A percentile compares a stretch with the other conserved stretches of the same genome.
These are phyloP conservation scores for Calliphora vomitoria DNA, from an alignment of 2,888 invertebrate genomes.

Conservation along the genomic window DNA sequence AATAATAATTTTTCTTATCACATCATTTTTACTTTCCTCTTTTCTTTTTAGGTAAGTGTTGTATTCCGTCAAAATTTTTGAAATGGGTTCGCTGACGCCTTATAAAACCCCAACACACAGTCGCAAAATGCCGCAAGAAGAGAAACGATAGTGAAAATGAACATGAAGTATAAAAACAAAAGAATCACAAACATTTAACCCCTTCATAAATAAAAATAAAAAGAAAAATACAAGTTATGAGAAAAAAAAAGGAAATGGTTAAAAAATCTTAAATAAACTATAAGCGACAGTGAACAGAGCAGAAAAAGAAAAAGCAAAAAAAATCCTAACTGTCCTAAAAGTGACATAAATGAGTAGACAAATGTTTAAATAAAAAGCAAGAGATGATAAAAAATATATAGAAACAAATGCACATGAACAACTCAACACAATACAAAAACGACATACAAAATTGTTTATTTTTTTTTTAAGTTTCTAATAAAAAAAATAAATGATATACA, in stretches of 20 bases:
- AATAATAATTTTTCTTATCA: constrained; percentile 38
- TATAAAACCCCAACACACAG: not conserved
- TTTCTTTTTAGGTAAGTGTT: constrained; percentile 60
- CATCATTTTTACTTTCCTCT: not conserved
- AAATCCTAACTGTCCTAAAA: constrained; percentile 49
- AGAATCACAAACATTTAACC: constrained; percentile 52
- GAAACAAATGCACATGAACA: constrained; percentile 29
- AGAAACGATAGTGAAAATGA: not conserved
- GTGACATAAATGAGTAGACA: constrained; percentile 65
- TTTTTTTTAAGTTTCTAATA: not conserved
- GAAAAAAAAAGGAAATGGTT: constrained; percentile 28
- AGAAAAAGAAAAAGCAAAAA: not conserved
- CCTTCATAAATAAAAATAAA: constrained; percentile 31
- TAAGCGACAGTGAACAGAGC: constrained; percentile 18
- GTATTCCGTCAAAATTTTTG: constrained; percentile 46
- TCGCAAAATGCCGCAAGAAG: not conserved
- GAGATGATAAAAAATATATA: not conserved
- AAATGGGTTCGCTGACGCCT: constrained; percentile 19
- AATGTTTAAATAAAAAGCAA: constrained; percentile 26
- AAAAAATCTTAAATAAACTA: constrained; percentile 30
- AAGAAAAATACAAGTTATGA: not conserved
- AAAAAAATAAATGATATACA: not conserved
- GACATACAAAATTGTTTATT: not conserved
- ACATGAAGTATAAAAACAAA: not conserved
- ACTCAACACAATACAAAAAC: constrained; percentile 1